A percentile compares a stretch with the other conserved stretches of the same genome.
These are phyloP conservation scores for Drosophila eohydei DNA, from an alignment of 2,888 invertebrate species.

Conservation along the genomic window DNA sequence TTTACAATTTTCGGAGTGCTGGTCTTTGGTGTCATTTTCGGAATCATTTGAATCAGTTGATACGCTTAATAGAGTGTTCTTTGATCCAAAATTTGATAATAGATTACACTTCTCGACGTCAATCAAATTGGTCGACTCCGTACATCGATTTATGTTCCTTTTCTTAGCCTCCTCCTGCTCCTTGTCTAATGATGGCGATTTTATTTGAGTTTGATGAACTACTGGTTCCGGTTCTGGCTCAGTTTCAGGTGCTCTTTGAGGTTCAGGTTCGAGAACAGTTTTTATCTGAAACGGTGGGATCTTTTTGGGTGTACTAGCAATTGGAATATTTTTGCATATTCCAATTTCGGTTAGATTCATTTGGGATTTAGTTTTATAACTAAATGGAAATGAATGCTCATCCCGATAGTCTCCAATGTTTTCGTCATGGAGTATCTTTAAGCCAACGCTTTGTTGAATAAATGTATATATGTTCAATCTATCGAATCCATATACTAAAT, in stretches of 20 bases:
- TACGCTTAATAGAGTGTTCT: constrained; percentile 27
- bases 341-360: constrained; percentile 87
- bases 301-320: constrained; percentile 1
- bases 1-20: constrained; percentile 43
- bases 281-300: constrained; percentile 10
- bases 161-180: not conserved
- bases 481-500: constrained; percentile 58
- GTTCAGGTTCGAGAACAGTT: not conserved
- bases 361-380: constrained; percentile 93
- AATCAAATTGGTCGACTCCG: constrained; percentile 6
- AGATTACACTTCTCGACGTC: constrained; percentile 29
- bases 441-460: constrained; percentile 86
- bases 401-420: constrained; percentile 87
- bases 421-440: constrained; percentile 88
- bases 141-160: not conserved
- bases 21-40: constrained; percentile 53
- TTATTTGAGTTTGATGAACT: constrained; percentile 12
- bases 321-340: constrained; percentile 5
- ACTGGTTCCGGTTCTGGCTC: not conserved
- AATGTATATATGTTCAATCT: constrained; percentile 86
- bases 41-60: constrained; percentile 53
- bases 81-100: constrained; percentile 34
- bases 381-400: constrained; percentile 94
- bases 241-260: not conserved
- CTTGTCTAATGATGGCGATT: not conserved